Evolutionary conservation across 2,113 vertebrate species (phyloP), one percentile per base, ranked within the genome.

Genomic region (Sceloporus undulatus): DNA sequence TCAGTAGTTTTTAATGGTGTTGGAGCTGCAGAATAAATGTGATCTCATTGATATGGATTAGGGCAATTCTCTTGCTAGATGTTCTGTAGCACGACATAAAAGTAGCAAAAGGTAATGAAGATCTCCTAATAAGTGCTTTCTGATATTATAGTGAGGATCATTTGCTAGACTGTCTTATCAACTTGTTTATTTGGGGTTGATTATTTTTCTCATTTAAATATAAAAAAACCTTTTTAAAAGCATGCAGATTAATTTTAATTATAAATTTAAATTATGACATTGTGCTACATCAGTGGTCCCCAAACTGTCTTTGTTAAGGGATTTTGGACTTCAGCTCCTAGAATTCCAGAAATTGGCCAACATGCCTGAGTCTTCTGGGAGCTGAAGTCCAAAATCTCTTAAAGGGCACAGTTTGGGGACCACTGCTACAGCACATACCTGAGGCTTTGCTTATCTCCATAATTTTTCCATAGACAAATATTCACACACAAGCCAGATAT

Each of bases 1-100:
- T 6, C 68, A 1, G 34, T 88, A 5, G 2, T 52, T 87, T 62
- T 93, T 13, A 42, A 9, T n/a, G 13, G 13, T 74, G 73, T 56
- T 88, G n/a, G 80, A 78, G 74, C 38, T 70, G 80, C 81, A 84
- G 87, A 84, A 88, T 68, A 70, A 78, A 59, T 68, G 21, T 38
- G 62, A 13, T 70, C 81, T 88, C 81, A 78, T 88, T 88, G 80
- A 78, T 83, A 88, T 83, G 73, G 81, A 88, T 77, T 83, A 83
- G 23, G 52, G 42, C 25, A 68, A 54, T 76, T 84, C 73, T 70
- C 80, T 83, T 66, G 29, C 79, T 83, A 82, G 48, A 66, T 9
- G 62, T 42, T 87, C 59, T 34, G 11, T 56, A 40, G 23, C 74
- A 82, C 34, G 25, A 82, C 13, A 52, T 18, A 65, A 65, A 68